Evolutionary conservation across 2,113 vertebrate genomes (phyloP).

Genomic region (Lycocorax pyrrhopterus): DNA sequence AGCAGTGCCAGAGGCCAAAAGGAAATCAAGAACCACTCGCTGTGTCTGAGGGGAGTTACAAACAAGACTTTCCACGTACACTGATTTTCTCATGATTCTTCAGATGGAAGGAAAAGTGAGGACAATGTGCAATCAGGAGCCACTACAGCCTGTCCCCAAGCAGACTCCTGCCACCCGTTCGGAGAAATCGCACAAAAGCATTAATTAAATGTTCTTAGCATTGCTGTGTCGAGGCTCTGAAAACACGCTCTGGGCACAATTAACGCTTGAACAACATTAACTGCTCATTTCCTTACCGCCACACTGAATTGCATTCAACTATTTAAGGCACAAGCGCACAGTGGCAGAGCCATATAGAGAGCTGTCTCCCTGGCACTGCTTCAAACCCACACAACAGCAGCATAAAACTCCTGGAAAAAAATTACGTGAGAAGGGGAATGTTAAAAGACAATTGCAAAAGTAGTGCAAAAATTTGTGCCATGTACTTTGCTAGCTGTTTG

Average conservation of each 20-base stretch:
- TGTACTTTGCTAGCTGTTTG: neutral
- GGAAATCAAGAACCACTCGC: neutral
- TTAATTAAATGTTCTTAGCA: neutral
- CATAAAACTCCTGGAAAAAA: neutral
- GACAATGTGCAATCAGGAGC: neutral
- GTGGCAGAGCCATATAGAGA: neutral
- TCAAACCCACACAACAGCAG: neutral
- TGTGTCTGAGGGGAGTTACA: neutral
- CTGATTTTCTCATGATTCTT: neutral
- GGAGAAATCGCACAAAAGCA: neutral
- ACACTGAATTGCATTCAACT: neutral
- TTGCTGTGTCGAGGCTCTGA: neutral
- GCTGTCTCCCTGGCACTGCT: neutral
- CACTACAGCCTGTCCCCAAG: neutral
- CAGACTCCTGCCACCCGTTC: neutral
- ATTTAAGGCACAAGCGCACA: neutral
- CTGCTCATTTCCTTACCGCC: neutral
- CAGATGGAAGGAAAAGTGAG: neutral
- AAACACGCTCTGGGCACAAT: neutral
- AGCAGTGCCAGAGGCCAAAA: neutral
- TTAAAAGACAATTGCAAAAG: neutral
- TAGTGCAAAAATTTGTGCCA: neutral
- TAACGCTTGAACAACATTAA: neutral
- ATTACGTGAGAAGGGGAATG: neutral
- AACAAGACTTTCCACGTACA: neutral